Conservation (phyloP, 1,140 invertebrate genomes). For the Panagrolaimus sp. region DNA sequence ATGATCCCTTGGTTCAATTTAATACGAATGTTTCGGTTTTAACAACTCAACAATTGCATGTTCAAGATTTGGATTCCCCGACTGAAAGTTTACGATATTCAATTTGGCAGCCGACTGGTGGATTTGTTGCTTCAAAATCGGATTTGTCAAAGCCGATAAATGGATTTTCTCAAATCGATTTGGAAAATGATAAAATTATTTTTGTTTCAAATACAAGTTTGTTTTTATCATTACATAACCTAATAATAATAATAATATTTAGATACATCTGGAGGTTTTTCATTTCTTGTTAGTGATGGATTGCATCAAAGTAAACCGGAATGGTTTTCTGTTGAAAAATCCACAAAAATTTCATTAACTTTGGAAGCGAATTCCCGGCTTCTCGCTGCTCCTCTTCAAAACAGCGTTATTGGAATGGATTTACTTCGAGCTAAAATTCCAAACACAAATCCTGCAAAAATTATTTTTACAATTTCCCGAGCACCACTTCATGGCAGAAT, state of each 20-base stretch:
- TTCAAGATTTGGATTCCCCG: constrained; percentile 42
- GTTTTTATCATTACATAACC: constrained; percentile 6
- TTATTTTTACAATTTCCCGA: constrained; percentile 46
- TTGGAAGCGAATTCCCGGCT: constrained; percentile 50
- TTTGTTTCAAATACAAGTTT: constrained; percentile 31
- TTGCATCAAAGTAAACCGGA: constrained; percentile 47
- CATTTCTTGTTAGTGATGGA: constrained; percentile 55
- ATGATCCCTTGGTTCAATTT: constrained; percentile 19
- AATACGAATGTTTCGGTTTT: background rate
- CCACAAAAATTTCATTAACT: constrained; percentile 22
- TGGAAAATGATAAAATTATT: constrained; percentile 37
- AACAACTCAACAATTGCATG: background rate
- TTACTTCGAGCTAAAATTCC: constrained; percentile 42
- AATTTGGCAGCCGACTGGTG: constrained; percentile 49
- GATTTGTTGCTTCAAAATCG: constrained; percentile 33
- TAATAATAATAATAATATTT: constrained; percentile 14
- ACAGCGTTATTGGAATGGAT: constrained; percentile 45
- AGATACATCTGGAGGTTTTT: constrained; percentile 44
- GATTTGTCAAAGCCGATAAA: constrained; percentile 27
- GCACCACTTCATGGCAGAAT: constrained; percentile 47
- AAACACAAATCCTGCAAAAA: constrained; percentile 37
- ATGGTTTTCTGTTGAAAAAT: constrained; percentile 48
- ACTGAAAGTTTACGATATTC: constrained; percentile 41
- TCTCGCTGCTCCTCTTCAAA: constrained; percentile 44
- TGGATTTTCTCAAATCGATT: constrained; percentile 51